Evolutionary conservation across 2,888 invertebrate genomes (phyloP), one percentile per base, ranked within the genome.

Genomic region (Leistus spinibarbis): DNA sequence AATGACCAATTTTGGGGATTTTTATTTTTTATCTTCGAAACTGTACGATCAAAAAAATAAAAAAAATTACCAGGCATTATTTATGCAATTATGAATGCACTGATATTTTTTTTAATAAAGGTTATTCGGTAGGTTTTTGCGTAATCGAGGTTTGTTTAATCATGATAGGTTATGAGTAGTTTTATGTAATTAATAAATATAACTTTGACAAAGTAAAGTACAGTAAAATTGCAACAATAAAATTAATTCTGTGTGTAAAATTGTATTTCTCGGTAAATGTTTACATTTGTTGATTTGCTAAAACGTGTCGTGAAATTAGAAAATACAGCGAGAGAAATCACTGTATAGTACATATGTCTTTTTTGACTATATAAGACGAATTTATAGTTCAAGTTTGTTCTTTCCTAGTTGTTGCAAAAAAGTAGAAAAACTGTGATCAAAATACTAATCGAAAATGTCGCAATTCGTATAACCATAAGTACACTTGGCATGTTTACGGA

Each of bases 221-320:
- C n/a, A n/a, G n/a, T n/a, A n/a, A n/a, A n/a, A 24, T 24, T 24
- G 3, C 7, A 24, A 24, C 7, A 4, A 24, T 24, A 4, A 4
- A 24, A 24, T 24, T 24, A 24, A 24, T 24, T 24, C 24, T 4
- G 7, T 24, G 24, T 40, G 0, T 40, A 40, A 40, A 40, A 40
- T 40, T 40, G 13, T 40, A 4, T 40, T 5, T 40, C 7, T 40
- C 13, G 40, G 13, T 1, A 40, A 40, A 40, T 40, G 1, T 40
- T 13, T 10, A 40, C 40, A 10, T 27, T 19, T 22, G 60, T 2
- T 19, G 53, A n/a, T 66, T 9, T 13, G 7, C 13, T 40, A 66
- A 27, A 66, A 53, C 66, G 40, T 19, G 53, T 53, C 64, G 69
- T 69, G 69, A 69, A 69, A 69, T 56, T 69, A 69, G 69, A 69